Conservation (phyloP, 2,888 invertebrate genomes). For the Drosophila limbata region DNA sequence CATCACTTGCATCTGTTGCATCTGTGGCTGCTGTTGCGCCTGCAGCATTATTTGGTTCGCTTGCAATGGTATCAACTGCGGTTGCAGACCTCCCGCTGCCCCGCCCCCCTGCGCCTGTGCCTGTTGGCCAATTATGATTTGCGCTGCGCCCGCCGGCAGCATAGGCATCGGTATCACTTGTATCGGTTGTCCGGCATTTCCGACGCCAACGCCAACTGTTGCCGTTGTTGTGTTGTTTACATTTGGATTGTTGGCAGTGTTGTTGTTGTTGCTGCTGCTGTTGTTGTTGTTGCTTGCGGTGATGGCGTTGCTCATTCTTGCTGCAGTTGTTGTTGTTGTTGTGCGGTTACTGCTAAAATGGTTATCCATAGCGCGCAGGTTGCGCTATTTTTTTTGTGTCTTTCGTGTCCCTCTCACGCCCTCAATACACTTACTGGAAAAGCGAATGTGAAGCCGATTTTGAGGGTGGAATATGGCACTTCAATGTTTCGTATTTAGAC, state of each 20-base stretch:
- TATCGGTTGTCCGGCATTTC: constrained; percentile 62
- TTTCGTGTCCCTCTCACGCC: constrained; percentile 54
- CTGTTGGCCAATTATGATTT: constrained; percentile 84
- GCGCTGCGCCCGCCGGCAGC: constrained; percentile 75
- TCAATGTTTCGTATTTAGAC: constrained; percentile 64
- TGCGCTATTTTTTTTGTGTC: constrained; percentile 39
- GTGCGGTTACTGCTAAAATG: constrained; percentile 63
- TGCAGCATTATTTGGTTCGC: constrained; percentile 84
- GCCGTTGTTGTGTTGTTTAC: constrained; percentile 19
- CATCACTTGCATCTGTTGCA: constrained; percentile 93
- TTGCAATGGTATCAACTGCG: constrained; percentile 83
- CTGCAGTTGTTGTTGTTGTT: constrained; percentile 40
- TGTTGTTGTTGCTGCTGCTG: constrained; percentile 40
- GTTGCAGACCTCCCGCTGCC: constrained; percentile 62
- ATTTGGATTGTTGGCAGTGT: constrained; percentile 21
- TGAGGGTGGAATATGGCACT: constrained; percentile 83
- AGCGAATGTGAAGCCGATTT: constrained; percentile 84
- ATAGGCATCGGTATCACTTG: constrained; percentile 84
- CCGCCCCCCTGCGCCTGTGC: constrained; percentile 70
- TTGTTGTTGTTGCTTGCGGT: constrained; percentile 44
- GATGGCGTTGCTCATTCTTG: constrained; percentile 66
- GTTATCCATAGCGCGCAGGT: constrained; percentile 69
- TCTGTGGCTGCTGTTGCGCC: constrained; percentile 83
- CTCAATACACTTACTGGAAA: constrained; percentile 83
- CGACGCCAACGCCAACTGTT: constrained; percentile 29